Evolutionary conservation across 1,140 invertebrate genomes (phyloP).

Genomic region (Drosophila tani): DNA sequence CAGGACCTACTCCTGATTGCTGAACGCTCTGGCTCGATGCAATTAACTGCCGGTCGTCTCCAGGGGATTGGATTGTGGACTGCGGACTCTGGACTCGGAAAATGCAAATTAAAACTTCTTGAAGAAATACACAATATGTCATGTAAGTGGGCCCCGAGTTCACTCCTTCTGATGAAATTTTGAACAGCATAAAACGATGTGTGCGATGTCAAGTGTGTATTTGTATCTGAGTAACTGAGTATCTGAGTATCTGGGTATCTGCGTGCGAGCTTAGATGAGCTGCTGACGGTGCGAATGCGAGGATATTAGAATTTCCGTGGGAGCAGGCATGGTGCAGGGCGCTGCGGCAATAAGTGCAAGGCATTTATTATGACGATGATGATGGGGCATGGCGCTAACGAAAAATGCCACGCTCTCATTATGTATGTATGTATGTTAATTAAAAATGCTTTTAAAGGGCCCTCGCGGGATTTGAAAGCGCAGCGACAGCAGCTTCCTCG

Average conservation of each 20-base stretch:
- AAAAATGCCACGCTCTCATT: conserved; percentile 68
- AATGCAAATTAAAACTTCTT: conserved; percentile 50
- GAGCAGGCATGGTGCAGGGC: background rate
- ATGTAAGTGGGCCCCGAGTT: conserved; percentile 34
- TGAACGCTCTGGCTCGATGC: conserved; percentile 32
- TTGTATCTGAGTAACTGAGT: background rate
- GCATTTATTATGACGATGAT: conserved; percentile 56
- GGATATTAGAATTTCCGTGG: conserved; percentile 20
- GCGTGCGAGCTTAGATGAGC: conserved; percentile 8
- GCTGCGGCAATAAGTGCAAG: conserved; percentile 57
- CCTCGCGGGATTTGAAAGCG: conserved; percentile 76
- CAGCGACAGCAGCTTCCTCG: conserved; percentile 52
- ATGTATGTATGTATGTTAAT: conserved; percentile 81
- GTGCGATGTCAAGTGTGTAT: conserved; percentile 10
- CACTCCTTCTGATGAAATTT: conserved; percentile 45
- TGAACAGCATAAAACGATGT: conserved; percentile 40
- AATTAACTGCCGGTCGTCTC: conserved; percentile 38
- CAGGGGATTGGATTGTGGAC: conserved; percentile 3
- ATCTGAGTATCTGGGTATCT: background rate
- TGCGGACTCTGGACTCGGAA: conserved; percentile 9
- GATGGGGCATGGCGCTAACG: conserved; percentile 42
- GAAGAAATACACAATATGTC: conserved; percentile 36
- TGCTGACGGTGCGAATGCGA: conserved; percentile 16
- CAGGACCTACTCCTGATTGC: conserved; percentile 7
- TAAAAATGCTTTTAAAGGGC: conserved; percentile 81